Base-by-base conservation (phyloP, 1,140 invertebrate species). In the Zaprionus vittiger region DNA sequence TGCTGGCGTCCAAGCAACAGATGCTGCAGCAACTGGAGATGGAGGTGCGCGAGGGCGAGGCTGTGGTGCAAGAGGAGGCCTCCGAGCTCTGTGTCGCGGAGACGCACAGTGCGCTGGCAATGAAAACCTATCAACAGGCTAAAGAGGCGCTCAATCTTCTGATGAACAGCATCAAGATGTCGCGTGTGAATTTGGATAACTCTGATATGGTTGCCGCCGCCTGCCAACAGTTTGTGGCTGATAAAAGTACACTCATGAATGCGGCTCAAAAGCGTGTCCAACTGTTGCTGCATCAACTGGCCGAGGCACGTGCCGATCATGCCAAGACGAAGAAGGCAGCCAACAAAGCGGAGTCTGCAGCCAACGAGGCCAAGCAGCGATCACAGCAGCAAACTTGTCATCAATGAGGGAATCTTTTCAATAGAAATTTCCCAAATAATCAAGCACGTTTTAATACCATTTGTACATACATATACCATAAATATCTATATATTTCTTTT, bases 21-120 rank as follows among this genome's bases (percentile, higher is more conserved):
- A 41, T 85, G 4, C 57, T 90, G 5, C 65, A 85, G 34, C 85
- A 90, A 24, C 61, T 90, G 31, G 86, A 90, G 26, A 67, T 81
- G 22, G 86, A 90, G 68, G 79, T 90, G 4, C 77, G 73, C 0
- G 86, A 85, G 56, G 86, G 71, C 0, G 71, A 80, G 34, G 7
- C 64, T 2, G 66, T 90, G 11, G 59, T 85, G n/a, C 79, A 82
- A 11, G 81, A 84, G 28, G 85, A 91, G 24, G 28, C 69, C 1
- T 63, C 75, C 1, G 80, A 81, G 12, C 37, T 90, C 0, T 6
- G 7, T 41, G 28, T 57, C 0, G 77, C 74, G 15, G 79, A 90
- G 12, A 12, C 49, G 6, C 85, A 85, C 31, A 49, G 26, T 9
- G 67, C 73, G 34, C 17, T 85, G 26, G 76, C 85, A 1, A 3